Percentiles rank a stretch among this genome's conserved stretches.
Evolutionary conservation across 1,140 invertebrate genomes (phyloP).

Genomic region (Drosophila ironensis): DNA sequence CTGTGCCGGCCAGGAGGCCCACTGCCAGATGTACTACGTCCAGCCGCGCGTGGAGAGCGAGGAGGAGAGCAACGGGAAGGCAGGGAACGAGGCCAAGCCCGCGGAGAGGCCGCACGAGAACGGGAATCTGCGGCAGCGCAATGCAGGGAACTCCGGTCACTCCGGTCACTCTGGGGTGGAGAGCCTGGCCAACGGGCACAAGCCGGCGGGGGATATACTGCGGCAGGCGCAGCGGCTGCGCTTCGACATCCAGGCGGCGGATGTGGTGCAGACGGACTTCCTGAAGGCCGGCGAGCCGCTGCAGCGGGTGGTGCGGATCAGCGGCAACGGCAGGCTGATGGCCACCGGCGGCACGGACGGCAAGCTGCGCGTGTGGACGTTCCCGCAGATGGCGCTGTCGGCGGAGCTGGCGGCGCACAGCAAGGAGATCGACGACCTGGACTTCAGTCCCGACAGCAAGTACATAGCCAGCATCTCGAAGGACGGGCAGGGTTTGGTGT

Average conservation of each 20-base stretch:
- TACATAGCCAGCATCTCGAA: conserved; percentile 92
- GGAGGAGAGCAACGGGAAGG: conserved; percentile 26
- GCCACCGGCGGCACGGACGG: conserved; percentile 96
- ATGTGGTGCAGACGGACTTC: conserved; percentile 90
- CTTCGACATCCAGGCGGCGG: conserved; percentile 87
- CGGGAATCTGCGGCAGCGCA: conserved; percentile 61
- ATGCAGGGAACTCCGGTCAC: too few species aligned
- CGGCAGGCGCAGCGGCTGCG: conserved; percentile 85
- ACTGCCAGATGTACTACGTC: conserved; percentile 94
- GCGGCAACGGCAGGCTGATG: conserved; percentile 89
- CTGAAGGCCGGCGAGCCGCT: conserved; percentile 87
- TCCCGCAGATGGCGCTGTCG: conserved; percentile 88
- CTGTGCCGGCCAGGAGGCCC: conserved; percentile 95
- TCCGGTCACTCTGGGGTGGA: conserved; percentile 71
- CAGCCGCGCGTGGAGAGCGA: conserved; percentile 86
- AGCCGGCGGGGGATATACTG: conserved; percentile 81
- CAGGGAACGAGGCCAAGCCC: conserved; percentile 48
- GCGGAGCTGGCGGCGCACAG: conserved; percentile 88
- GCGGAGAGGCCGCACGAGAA: conserved; percentile 65
- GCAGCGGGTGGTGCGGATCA: conserved; percentile 93
- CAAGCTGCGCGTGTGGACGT: conserved; percentile 93
- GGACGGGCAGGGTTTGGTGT: conserved; percentile 91
- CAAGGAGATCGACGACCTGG: conserved; percentile 95
- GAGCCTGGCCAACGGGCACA: conserved; percentile 57
- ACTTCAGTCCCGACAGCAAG: conserved; percentile 91